Percentiles rank a stretch among this genome's conserved stretches.
Evolutionary conservation across 1,140 invertebrate genomes (phyloP).

Genomic region (Goniozus legneri): DNA sequence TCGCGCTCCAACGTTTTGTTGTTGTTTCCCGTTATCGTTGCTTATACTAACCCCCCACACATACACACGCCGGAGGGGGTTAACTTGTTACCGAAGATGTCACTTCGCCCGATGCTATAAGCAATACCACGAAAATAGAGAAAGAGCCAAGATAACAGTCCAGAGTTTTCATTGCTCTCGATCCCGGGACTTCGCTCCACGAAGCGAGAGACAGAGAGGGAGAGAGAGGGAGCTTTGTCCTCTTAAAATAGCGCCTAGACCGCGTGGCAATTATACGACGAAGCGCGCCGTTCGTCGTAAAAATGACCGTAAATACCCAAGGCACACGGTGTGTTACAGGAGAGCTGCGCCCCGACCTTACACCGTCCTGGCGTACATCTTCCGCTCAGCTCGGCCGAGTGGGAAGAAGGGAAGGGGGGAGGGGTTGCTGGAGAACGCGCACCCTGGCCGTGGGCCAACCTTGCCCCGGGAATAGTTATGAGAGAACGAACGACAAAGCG

Average conservation of each 20-base stretch:
- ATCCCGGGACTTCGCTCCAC: no score
- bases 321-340: constrained; percentile 14
- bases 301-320: constrained; percentile 43
- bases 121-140: no score
- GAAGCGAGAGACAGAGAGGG: no score
- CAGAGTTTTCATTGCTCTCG: no score
- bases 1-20: no score
- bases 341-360: no score
- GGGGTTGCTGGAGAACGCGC: constrained; percentile 15
- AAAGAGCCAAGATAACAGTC: no score
- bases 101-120: no score
- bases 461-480: constrained; percentile 22
- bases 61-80: no score
- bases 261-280: constrained; percentile 36
- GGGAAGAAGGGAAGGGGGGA: constrained; percentile 25
- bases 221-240: not conserved
- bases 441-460: constrained; percentile 36
- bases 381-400: not conserved
- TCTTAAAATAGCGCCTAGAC: constrained; percentile 17
- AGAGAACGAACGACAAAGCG: constrained; percentile 2
- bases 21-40: no score
- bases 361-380: not conserved
- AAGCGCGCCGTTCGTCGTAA: constrained; percentile 28
- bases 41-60: no score
- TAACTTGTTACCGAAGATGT: no score